Conservation (phyloP, 2,113 vertebrate species). For the Hypanus sabinus region DNA sequence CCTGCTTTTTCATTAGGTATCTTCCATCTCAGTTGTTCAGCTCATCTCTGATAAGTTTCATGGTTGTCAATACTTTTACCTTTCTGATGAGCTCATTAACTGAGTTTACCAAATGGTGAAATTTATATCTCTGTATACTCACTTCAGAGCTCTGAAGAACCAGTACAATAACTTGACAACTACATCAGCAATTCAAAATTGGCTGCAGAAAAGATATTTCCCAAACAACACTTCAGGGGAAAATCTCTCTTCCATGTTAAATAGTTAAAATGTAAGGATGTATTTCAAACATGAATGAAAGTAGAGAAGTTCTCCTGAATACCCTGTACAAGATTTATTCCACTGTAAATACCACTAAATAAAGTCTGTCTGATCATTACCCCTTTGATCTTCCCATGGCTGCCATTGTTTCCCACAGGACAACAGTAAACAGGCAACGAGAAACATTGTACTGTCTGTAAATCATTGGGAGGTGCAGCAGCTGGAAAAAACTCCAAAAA, state of each 20-base stretch:
- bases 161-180: no score
- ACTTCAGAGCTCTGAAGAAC: no score
- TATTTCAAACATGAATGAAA: neutral
- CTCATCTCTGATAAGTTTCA: no score
- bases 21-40: no score
- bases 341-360: neutral
- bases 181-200: no score
- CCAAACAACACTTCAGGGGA: neutral
- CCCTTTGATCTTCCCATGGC: neutral
- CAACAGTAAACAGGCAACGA: neutral
- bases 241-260: neutral
- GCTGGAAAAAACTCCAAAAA: neutral
- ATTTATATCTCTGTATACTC: no score
- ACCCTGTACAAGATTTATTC: no score
- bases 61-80: no score
- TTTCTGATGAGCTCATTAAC: no score
- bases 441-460: neutral
- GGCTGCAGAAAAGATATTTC: no score
- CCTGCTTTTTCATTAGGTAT: no score
- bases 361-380: neutral
- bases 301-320: neutral
- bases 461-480: neutral
- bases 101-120: no score
- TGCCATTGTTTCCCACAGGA: neutral
- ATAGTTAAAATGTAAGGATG: neutral